Evolutionary conservation across 2,797 vertebrate species (phyloP).

Genomic region (Malurus splendens): DNA sequence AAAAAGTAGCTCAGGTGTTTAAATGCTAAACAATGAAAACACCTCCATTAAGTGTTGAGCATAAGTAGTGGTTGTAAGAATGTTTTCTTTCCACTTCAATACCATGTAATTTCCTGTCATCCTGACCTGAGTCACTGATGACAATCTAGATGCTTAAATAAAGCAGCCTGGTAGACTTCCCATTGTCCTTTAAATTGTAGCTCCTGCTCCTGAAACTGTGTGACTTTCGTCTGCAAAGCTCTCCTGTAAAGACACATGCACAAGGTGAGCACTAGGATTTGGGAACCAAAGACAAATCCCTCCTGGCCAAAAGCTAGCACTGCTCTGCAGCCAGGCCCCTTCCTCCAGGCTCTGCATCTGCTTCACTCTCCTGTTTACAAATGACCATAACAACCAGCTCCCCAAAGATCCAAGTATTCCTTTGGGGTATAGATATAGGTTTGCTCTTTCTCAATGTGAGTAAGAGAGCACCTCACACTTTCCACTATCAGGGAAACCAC

Average conservation of each 20-base stretch:
- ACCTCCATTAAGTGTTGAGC: rapidly evolving
- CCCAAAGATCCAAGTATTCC: background rate
- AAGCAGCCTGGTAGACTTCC: background rate
- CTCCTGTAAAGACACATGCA: background rate
- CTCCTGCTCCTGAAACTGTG: background rate
- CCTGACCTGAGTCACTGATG: background rate
- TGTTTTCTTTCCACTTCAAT: background rate
- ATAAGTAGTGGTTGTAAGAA: background rate
- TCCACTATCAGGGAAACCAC: background rate
- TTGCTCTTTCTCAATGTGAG: background rate
- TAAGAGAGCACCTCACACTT: rapidly evolving
- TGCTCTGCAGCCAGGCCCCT: background rate
- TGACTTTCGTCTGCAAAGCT: background rate
- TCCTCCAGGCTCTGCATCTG: background rate
- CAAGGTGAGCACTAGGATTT: background rate
- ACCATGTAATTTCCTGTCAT: background rate
- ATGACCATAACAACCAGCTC: background rate
- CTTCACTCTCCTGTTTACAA: background rate
- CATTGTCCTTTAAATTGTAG: background rate
- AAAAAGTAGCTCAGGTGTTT: background rate
- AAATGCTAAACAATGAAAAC: background rate
- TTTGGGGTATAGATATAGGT: background rate
- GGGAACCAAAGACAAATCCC: background rate
- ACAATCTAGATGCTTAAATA: background rate
- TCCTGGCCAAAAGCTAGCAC: background rate